Evolutionary conservation across 2,888 invertebrate species (phyloP), one percentile per base, ranked within the genome.

Genomic region (Philopedon plagiatum): DNA sequence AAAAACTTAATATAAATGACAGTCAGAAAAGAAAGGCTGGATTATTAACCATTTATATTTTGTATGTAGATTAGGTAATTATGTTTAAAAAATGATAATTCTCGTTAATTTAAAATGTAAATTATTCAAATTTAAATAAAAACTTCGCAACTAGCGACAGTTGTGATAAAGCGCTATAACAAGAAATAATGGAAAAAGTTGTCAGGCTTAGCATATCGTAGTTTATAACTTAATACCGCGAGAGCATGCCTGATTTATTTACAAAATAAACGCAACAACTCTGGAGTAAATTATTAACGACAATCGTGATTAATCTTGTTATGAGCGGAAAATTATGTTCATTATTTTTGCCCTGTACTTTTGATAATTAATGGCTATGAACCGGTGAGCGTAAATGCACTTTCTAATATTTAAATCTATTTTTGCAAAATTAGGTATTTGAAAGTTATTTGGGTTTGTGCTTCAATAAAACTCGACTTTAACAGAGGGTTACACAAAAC

Each of bases 291-390:
- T 71, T 65, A 64, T 65, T 34, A 71, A 71, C 41, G 71, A 71
- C 71, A 61, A 61, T 61, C 54, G 65, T 66, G 66, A 66, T 71
- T 71, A 66, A 66, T 71, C 61, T 60, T 21, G 56, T 61, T 66
- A 34, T 56, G 29, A 54, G 56, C 64, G 60, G 58, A 71, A 71
- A 71, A 71, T 71, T 71, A 66, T 56, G 66, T 71, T 71, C 71
- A 66, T 66, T 71, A 71, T 71, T 71, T 71, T 71, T 66, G 71
- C 71, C 66, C 62, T 61, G 71, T 66, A 21, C 46, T 34, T 39
- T 66, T 51, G 9, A 60, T 57, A 66, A 71, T 71, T 71, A 66
- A 71, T 71, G 66, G 26, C 37, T 60, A 37, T 34, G 13, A 29
- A 58, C 39, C 26, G 54, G 61, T 44, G 57, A 56, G 21, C 56